A percentile compares a stretch with the other conserved stretches of the same genome.
Evolutionary conservation across 2,888 invertebrate genomes (phyloP).

Genomic region (Orthosia gracilis): DNA sequence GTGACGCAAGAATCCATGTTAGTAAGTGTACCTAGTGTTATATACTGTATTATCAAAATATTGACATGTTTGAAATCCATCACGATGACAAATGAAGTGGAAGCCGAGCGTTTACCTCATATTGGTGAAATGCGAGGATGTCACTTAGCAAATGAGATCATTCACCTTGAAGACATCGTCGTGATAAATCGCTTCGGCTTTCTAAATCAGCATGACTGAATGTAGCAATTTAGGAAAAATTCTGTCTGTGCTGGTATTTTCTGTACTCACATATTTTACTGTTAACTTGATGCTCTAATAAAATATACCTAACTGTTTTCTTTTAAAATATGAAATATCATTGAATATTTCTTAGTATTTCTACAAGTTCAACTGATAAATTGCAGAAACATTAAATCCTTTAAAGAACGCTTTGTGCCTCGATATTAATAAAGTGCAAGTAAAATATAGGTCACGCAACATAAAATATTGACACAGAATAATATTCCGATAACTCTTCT

Average conservation of each 20-base stretch:
- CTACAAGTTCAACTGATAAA: background rate
- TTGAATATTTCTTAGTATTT: constrained; percentile 3
- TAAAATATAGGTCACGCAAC: constrained; percentile 37
- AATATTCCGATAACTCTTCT: constrained; percentile 56
- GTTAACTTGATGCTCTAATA: background rate
- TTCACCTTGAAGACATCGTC: constrained; percentile 48
- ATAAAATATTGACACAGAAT: constrained; percentile 54
- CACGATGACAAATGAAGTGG: constrained; percentile 50
- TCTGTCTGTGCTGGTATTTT: background rate
- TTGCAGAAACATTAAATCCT: constrained; percentile 6
- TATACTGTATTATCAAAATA: constrained; percentile 20
- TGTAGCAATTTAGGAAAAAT: constrained; percentile 31
- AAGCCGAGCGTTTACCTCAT: constrained; percentile 33
- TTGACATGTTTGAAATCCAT: constrained; percentile 46
- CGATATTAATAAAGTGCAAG: constrained; percentile 26
- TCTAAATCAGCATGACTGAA: constrained; percentile 44
- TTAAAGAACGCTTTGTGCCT: background rate
- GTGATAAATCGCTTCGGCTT: constrained; percentile 54
- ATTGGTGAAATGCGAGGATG: constrained; percentile 34
- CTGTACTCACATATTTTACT: background rate
- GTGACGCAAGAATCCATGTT: background rate
- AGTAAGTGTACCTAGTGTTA: background rate
- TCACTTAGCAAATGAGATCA: constrained; percentile 47
- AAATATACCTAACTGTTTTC: background rate
- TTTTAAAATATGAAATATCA: background rate